Percentiles rank a stretch among this genome's conserved stretches.
phyloP scores from a whole-genome alignment of 1,140 invertebrate species.

The honey bee (Apis mellifera) region Amel_HAv3.1 CM009941.2:15828001-15828500 shows the following conservation, averaged over 20 bases:
- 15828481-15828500: no score
- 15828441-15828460: conserved; percentile 46
- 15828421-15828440: conserved; percentile 50
- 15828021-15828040: background rate
- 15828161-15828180: background rate
- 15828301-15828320: background rate
- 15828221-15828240: no score
- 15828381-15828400: conserved; percentile 57
- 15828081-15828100: background rate
- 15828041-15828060: conserved; percentile 1
- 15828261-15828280: background rate
- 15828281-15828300: no score
- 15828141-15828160: background rate
- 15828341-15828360: conserved; percentile 38
- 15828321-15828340: conserved; percentile 43
- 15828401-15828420: conserved; percentile 50
- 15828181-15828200: background rate
- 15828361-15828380: conserved; percentile 28
- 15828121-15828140: background rate
- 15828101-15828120: background rate
- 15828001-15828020: background rate
- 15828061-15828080: background rate
- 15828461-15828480: conserved; percentile 25
- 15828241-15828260: background rate
- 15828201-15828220: background rate